Evolutionary conservation across 2,888 invertebrate genomes (phyloP).

Genomic region (Macrosoma leucophasiata): DNA sequence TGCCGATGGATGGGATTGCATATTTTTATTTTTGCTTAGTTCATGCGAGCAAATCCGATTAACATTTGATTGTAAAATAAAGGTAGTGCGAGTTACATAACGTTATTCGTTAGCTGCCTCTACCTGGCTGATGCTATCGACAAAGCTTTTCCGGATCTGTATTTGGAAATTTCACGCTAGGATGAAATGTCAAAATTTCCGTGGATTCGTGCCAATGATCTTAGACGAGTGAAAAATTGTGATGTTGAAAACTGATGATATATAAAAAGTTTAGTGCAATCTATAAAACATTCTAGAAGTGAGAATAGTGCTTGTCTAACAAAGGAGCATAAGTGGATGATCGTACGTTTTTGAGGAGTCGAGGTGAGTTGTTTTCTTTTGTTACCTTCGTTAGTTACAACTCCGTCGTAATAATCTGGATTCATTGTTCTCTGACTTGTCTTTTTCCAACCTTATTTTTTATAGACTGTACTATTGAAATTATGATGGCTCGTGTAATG

Average conservation of each 20-base stretch:
- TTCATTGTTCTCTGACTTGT: no score
- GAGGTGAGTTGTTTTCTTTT: conserved; percentile 38
- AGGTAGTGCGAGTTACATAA: conserved; percentile 7
- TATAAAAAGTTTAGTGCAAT: conserved; percentile 30
- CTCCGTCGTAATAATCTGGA: no score
- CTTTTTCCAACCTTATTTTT: no score
- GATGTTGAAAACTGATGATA: conserved; percentile 44
- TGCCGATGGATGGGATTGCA: conserved; percentile 8
- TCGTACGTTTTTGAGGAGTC: conserved; percentile 46
- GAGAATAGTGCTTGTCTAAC: conserved; percentile 23
- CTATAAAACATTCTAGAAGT: conserved; percentile 19
- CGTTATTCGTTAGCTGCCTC: conserved; percentile 1
- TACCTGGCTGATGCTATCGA: no score
- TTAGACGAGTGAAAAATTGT: conserved; percentile 47
- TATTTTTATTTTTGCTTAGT: conserved; percentile 11
- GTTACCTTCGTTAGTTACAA: conserved; percentile 38
- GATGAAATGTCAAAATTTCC: conserved; percentile 69
- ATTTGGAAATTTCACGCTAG: conserved; percentile 36
- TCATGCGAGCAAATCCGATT: conserved; percentile 5
- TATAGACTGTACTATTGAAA: no score
- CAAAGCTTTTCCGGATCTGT: conserved; percentile 1
- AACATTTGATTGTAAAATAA: conserved; percentile 2
- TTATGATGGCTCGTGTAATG: no score
- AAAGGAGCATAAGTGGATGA: conserved; percentile 45
- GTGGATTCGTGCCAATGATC: conserved; percentile 63